These are phyloP conservation scores for Romanogobio albipinnatus DNA, from an alignment of 2,113 vertebrate species.

Conservation along the genomic window DNA sequence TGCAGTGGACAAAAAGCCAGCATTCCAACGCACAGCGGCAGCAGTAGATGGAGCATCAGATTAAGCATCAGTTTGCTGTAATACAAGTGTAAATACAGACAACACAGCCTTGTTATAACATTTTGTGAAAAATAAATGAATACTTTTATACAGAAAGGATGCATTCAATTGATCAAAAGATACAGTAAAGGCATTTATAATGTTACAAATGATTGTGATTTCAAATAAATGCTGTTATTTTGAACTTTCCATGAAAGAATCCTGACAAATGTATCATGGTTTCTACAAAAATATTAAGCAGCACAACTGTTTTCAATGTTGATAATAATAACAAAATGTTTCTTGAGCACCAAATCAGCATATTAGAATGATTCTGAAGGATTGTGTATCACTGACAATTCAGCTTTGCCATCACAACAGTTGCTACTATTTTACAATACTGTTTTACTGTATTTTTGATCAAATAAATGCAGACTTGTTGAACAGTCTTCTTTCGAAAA, in stretches of 20 bases:
- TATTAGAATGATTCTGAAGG: neutral
- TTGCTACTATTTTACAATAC: neutral
- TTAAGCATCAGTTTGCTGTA: conserved; percentile 84
- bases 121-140: neutral
- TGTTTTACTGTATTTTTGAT: neutral
- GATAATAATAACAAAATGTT: neutral
- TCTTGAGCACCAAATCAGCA: neutral
- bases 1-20: conserved; percentile 86
- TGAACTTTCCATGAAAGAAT: neutral
- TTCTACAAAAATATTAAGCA: neutral
- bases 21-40: conserved; percentile 83
- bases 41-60: conserved; percentile 77
- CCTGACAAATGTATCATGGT: neutral
- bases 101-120: neutral
- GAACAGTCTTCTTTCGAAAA: neutral
- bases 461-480: neutral
- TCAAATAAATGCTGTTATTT: neutral
- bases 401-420: neutral
- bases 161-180: neutral
- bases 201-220: neutral
- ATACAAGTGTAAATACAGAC: conserved; percentile 43
- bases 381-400: neutral
- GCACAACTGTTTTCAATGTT: neutral
- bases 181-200: neutral
- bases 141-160: neutral